Evolutionary conservation across 2,888 invertebrate genomes (phyloP).

Genomic region (Ectobius pallidus): DNA sequence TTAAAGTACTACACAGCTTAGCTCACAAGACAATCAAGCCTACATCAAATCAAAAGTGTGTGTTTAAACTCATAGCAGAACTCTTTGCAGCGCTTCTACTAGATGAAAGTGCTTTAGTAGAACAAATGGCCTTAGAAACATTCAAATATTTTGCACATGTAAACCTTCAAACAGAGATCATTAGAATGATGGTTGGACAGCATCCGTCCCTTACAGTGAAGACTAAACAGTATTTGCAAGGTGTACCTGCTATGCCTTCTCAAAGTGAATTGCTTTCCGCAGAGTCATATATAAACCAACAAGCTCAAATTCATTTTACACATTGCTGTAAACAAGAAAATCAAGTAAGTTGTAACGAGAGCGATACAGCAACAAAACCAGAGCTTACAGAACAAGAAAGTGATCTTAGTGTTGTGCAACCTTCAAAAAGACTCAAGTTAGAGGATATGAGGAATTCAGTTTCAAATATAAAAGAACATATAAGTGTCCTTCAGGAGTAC

Average conservation of each 20-base stretch:
- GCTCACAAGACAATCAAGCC: slow-evolving; percentile 14
- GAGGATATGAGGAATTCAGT: background rate
- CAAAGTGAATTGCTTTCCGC: background rate
- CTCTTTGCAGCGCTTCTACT: slow-evolving; percentile 34
- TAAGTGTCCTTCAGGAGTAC: background rate
- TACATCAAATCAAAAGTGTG: slow-evolving; percentile 2
- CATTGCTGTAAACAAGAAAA: slow-evolving; percentile 18
- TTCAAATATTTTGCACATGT: slow-evolving; percentile 41
- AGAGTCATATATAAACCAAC: slow-evolving; percentile 13
- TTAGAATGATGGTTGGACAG: slow-evolving; percentile 28
- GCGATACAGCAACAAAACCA: background rate
- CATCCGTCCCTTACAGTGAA: background rate
- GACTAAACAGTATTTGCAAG: slow-evolving; percentile 34
- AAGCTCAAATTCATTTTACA: slow-evolving; percentile 3
- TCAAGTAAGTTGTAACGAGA: background rate
- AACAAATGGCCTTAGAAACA: slow-evolving; percentile 29
- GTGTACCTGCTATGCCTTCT: background rate
- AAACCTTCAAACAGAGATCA: slow-evolving; percentile 35
- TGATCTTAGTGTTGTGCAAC: background rate
- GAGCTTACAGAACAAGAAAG: background rate
- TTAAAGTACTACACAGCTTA: slow-evolving; percentile 9
- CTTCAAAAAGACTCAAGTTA: background rate
- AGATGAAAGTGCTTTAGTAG: slow-evolving; percentile 32
- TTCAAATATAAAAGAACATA: background rate
- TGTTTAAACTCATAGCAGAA: slow-evolving; percentile 12